Evolutionary conservation across 2,888 invertebrate species (phyloP).

Genomic region (Mimas tiliae): DNA sequence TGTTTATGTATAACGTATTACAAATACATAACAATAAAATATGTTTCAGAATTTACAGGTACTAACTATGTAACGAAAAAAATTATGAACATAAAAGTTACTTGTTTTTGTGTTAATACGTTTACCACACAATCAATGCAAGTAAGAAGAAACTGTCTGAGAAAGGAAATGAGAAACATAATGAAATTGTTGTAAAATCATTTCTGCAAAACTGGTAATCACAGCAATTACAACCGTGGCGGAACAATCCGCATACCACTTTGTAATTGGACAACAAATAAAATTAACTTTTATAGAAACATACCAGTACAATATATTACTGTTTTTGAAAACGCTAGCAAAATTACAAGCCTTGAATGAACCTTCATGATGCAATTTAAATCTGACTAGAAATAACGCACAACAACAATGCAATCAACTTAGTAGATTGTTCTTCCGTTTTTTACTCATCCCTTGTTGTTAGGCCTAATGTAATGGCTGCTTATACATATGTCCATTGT

Average conservation of each 20-base stretch:
- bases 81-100: background rate
- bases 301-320: background rate
- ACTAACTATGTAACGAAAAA: background rate
- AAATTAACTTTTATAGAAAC: background rate
- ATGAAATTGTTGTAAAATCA: background rate
- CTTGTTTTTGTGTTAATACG: background rate
- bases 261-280: background rate
- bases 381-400: background rate
- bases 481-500: conserved; percentile 8
- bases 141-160: conserved; percentile 1
- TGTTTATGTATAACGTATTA: too few relatives aligned
- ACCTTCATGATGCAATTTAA: background rate
- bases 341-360: background rate
- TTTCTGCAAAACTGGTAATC: conserved; percentile 14
- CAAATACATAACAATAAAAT: too few relatives aligned
- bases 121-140: background rate
- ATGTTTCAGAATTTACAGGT: too few relatives aligned
- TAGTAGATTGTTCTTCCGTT: background rate
- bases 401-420: background rate
- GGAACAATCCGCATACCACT: background rate
- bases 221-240: conserved; percentile 9
- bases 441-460: background rate
- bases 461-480: conserved; percentile 1
- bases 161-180: conserved; percentile 19
- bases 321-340: background rate